Evolutionary conservation across 2,888 invertebrate species (phyloP).

Genomic region (Tethea ocularis): DNA sequence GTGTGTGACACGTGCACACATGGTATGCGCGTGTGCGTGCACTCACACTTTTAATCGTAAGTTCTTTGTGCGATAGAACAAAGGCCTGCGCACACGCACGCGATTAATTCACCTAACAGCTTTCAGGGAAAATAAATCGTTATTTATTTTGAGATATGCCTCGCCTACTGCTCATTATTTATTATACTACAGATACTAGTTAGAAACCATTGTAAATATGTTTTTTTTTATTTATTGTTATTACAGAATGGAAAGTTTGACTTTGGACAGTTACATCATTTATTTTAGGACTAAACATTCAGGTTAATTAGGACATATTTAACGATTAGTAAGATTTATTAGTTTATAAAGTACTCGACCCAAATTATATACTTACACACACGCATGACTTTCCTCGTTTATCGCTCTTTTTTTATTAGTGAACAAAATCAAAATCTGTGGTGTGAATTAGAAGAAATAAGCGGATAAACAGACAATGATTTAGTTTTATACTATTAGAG

Average conservation of each 20-base stretch:
- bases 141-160: conserved; percentile 12
- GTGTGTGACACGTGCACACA: neutral
- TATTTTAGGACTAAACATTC: neutral
- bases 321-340: too few species aligned
- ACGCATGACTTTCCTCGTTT: too few species aligned
- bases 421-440: too few species aligned
- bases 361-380: too few species aligned
- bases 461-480: too few species aligned
- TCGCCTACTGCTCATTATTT: conserved; percentile 8
- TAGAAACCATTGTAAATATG: conserved; percentile 26
- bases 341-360: too few species aligned
- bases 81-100: conserved; percentile 34
- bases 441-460: too few species aligned
- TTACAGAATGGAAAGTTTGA: neutral
- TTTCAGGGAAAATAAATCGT: conserved; percentile 8
- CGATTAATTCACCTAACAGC: conserved; percentile 8
- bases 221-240: neutral
- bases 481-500: too few species aligned
- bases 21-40: conserved; percentile 10
- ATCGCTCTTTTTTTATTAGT: too few species aligned
- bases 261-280: neutral
- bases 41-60: conserved; percentile 13
- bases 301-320: too few species aligned
- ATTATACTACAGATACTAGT: conserved; percentile 9
- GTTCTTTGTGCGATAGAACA: conserved; percentile 46